Base-by-base conservation (phyloP, 2,888 invertebrate genomes). In the Metopia argyrocephala region DNA sequence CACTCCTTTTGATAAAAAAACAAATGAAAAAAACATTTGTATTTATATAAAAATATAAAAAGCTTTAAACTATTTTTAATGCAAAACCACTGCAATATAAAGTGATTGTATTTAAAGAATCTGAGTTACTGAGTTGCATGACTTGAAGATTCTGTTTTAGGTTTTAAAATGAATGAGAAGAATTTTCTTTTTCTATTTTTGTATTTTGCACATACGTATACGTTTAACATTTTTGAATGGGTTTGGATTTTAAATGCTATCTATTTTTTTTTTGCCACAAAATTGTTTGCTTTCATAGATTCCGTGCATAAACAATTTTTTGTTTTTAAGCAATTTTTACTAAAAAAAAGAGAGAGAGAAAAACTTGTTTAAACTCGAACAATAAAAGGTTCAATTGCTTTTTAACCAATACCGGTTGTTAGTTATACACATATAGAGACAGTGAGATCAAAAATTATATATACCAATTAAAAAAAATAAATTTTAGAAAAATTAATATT, bases 371-470 rank as follows among this genome's bases (percentile, higher is more conserved):
- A 31, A 66, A 61, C 61, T 66, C 31, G 21, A 73, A 61, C 54
- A 71, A 68, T 68, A 56, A 68, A 68, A 73, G 38, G 66, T 73
- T 73, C 62, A 78, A 71, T 71, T 56, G 46, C 38, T 56, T 73
- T 66, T 23, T 68, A 38, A 48, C 38, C 46, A 76, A 69, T 61
- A 68, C 25, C n/a, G 31, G 31, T 61, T 75, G 54, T 23, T 62
- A 18, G 62, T 54, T 54, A 45, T 23, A 18, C 2, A 12, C 59
- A 76, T 59, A 68, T 45, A 27, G 54, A 7, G 0, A 76, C 66
- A 68, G 52, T 38, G 54, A 7, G 0, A 28, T 12, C 12, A 12
- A 45, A 5, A 46, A 61, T 12, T 23, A n/a, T 31, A 25, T 12
- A 18, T 38, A 50, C 38, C 2, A 12, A 38, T 38, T 12, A 15